Evolutionary conservation across 2,888 invertebrate species (phyloP), one percentile per base, ranked within the genome.

Genomic region (Bugula neritina): DNA sequence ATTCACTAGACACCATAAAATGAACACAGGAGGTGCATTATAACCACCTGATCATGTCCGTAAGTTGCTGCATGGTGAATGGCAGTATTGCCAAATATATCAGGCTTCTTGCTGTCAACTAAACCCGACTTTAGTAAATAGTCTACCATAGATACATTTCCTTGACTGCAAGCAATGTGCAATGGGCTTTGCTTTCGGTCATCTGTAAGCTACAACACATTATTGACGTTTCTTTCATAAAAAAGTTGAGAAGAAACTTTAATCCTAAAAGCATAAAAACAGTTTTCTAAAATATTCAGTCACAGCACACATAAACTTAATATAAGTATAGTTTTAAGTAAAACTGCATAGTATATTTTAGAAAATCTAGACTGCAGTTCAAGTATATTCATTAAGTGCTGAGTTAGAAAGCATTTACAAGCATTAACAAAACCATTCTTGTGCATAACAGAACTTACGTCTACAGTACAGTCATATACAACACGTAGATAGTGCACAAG

Each of bases 61-160:
- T 78, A 76, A 69, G 77, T 74, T 0, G 79, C 79, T 54, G 80
- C 78, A 17, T 82, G 74, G 74, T 83, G 83, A 43, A 83, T 75
- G 0, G 79, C 75, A 0, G 79, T 81, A 74, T 83, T 80, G 1
- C 81, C 82, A 57, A 77, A 75, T 10, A 54, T 72, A 74, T 82
- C 80, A 31, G 73, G 73, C 35, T 76, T 54, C 17, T 54, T 70
- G 43, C 43, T 5, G 43, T 70, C 70, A 43, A 75, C 74, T 77
- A 80, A 80, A 73, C 77, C 77, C 73, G 80, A 78, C 69, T 74
- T 76, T 25, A 79, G 71, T 1, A 81, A 76, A 73, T 79, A 82
- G 71, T 77, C 76, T 71, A 82, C 77, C 17, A 79, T 77, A 29
- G 82, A 81, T 17, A 79, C 70, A 75, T 83, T 81, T 27, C 82